phyloP scores from a whole-genome alignment of 2,113 vertebrate species.

The Chitala chitala region DNA sequence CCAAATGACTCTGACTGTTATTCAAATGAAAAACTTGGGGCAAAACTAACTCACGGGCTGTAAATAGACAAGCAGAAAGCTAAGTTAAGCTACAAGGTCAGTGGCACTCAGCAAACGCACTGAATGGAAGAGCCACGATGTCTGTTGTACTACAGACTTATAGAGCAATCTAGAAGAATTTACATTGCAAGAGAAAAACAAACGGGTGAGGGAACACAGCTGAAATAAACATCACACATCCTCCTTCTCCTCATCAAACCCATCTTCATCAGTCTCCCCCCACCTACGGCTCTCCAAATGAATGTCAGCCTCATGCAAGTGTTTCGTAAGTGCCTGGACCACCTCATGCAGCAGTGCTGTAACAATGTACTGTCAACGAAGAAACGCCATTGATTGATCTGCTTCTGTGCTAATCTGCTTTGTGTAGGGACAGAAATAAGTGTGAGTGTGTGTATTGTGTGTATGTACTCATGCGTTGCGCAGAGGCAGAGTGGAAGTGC shows the following conservation, averaged over 20 bases:
- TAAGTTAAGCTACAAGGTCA: neutral
- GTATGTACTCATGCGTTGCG: neutral
- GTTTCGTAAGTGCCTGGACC: neutral
- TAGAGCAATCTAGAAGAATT: neutral
- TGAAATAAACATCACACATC: too few species aligned
- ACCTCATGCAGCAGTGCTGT: neutral
- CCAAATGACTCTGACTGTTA: neutral
- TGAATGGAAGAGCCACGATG: too few species aligned
- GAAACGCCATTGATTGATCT: neutral
- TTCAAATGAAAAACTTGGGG: neutral
- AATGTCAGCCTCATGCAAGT: neutral
- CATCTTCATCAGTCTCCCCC: too few species aligned
- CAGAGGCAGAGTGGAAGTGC: neutral
- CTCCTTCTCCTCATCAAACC: too few species aligned
- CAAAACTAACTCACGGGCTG: slow-evolving; percentile 9
- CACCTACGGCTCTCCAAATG: too few species aligned
- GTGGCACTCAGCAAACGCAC: neutral
- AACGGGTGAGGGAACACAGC: too few species aligned
- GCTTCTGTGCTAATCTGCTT: neutral
- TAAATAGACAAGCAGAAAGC: neutral
- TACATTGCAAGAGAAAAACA: neutral
- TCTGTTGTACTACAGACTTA: too few species aligned
- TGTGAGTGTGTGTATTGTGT: neutral
- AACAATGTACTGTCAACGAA: slow-evolving; percentile 3
- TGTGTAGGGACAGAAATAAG: neutral